Percentiles rank a stretch among this genome's conserved stretches.
These are phyloP conservation scores for Leptodactylus fuscus DNA, from an alignment of 2,113 vertebrate genomes.

Conservation along the genomic window DNA sequence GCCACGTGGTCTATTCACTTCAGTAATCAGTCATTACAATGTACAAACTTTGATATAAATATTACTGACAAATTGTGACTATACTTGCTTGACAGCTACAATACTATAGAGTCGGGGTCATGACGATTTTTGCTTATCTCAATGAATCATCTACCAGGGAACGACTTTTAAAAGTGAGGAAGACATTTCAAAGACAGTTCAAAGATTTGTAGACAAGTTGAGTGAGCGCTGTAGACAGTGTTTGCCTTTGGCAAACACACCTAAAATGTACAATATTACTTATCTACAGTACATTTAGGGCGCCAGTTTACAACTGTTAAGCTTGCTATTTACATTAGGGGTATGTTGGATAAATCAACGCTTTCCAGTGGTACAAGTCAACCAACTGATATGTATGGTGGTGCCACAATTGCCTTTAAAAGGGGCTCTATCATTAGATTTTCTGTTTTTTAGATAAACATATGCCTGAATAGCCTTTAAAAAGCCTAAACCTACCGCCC, in stretches of 20 bases:
- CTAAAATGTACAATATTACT: background rate
- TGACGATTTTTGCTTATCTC: background rate
- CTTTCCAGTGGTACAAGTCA: no score
- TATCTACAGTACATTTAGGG: background rate
- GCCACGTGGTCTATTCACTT: background rate
- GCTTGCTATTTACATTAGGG: no score
- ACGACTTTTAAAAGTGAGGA: background rate
- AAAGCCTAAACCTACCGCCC: no score
- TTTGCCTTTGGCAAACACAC: slow-evolving; percentile 8
- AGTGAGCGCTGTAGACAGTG: background rate
- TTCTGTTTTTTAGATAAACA: no score
- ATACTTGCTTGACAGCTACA: background rate
- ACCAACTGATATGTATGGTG: no score
- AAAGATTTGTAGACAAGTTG: background rate
- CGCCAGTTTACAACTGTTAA: no score
- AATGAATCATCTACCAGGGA: background rate
- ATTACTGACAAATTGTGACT: background rate
- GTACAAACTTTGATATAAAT: background rate
- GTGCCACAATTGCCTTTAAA: no score
- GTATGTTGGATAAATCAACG: no score
- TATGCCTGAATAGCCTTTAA: no score
- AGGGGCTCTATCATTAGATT: no score
- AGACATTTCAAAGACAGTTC: background rate
- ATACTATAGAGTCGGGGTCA: background rate
- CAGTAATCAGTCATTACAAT: background rate